These are phyloP conservation scores for Oryctolagus cuniculus DNA, from an alignment of 2,113 vertebrate genomes.

Conservation along the genomic window mOryCun1.1 NC_091435.1:76471001-76471500, in stretches of 20 bases:
- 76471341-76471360: background rate
- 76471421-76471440: background rate
- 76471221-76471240: slow-evolving; percentile 20
- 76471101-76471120: background rate
- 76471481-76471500: slow-evolving; percentile 16
- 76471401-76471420: background rate
- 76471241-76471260: slow-evolving; percentile 23
- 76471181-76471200: background rate
- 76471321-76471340: slow-evolving; percentile 29
- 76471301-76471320: background rate
- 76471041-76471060: slow-evolving; percentile 5
- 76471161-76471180: slow-evolving; percentile 2
- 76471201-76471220: slow-evolving; percentile 1
- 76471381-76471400: background rate
- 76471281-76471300: slow-evolving; percentile 20
- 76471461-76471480: background rate
- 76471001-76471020: slow-evolving; percentile 22
- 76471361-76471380: slow-evolving; percentile 31
- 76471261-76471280: background rate
- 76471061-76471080: background rate
- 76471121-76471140: slow-evolving; percentile 46
- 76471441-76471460: background rate
- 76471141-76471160: slow-evolving; percentile 37
- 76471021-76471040: background rate
- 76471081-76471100: slow-evolving; percentile 25